phyloP scores from a whole-genome alignment of 2,888 invertebrate genomes.

The Hydriomena furcata region DNA sequence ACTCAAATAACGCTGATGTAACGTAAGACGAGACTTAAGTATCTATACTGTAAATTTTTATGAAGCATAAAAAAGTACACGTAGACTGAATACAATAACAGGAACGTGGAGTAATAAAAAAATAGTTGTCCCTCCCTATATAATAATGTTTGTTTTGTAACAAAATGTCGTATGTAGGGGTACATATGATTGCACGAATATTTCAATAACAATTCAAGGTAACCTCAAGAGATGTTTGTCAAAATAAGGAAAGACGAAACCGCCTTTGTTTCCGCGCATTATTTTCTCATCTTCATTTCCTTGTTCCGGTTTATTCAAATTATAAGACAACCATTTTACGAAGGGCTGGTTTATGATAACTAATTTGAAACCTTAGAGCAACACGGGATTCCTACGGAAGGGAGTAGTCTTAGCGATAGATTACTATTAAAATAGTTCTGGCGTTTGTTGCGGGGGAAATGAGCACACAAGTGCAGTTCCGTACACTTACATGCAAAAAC shows the following conservation, averaged over 20 bases:
- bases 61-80: conserved; percentile 52
- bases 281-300: conserved; percentile 7
- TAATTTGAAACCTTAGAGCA: neutral
- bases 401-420: no score
- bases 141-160: conserved; percentile 39
- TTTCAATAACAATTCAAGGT: conserved; percentile 21
- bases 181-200: conserved; percentile 26
- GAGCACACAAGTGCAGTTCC: no score
- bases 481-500: no score
- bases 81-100: conserved; percentile 48
- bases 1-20: conserved; percentile 49
- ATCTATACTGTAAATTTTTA: conserved; percentile 53
- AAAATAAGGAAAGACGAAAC: conserved; percentile 21
- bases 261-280: conserved; percentile 1
- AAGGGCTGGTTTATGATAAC: neutral
- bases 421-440: no score
- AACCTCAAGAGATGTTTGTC: conserved; percentile 16
- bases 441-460: no score
- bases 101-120: conserved; percentile 47
- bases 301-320: conserved; percentile 12
- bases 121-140: conserved; percentile 38
- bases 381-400: no score
- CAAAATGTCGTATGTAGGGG: conserved; percentile 30
- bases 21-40: conserved; percentile 51
- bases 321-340: neutral